Conservation (phyloP, 2,113 vertebrate genomes). For the Furnarius figulus region DNA sequence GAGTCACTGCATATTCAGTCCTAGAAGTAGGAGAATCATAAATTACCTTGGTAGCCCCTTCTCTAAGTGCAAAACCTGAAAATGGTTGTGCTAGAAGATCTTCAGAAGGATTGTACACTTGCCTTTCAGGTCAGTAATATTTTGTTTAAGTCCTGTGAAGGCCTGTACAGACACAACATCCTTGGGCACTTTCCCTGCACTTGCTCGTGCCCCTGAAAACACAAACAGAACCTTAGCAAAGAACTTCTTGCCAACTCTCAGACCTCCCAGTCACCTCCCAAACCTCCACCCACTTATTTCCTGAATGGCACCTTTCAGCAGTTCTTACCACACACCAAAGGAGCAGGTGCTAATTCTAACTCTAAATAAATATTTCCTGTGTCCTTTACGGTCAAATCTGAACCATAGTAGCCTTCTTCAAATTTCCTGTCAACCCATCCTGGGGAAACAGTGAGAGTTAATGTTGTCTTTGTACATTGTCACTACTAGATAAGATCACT, state of each 20-base stretch:
- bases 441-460: neutral
- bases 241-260: neutral
- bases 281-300: constrained; percentile 55
- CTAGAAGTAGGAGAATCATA: neutral
- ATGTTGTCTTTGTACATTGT: neutral
- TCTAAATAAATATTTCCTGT: constrained; percentile 78
- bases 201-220: neutral
- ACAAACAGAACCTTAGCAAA: constrained; percentile 34
- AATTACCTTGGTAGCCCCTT: neutral
- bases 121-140: neutral
- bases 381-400: constrained; percentile 56
- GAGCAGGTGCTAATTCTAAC: constrained; percentile 72
- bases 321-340: constrained; percentile 35
- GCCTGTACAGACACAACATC: neutral
- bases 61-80: neutral
- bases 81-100: neutral
- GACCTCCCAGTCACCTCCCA: constrained; percentile 54
- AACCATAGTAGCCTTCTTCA: constrained; percentile 20
- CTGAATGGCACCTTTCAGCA: constrained; percentile 71
- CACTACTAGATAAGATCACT: neutral
- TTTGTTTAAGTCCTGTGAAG: neutral
- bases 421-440: neutral
- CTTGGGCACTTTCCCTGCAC: neutral
- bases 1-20: neutral
- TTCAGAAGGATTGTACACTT: neutral